phyloP scores from a whole-genome alignment of 30 jellyfish, hydroid and myxozoan genomes.

The Sanderia malayensis region DNA sequence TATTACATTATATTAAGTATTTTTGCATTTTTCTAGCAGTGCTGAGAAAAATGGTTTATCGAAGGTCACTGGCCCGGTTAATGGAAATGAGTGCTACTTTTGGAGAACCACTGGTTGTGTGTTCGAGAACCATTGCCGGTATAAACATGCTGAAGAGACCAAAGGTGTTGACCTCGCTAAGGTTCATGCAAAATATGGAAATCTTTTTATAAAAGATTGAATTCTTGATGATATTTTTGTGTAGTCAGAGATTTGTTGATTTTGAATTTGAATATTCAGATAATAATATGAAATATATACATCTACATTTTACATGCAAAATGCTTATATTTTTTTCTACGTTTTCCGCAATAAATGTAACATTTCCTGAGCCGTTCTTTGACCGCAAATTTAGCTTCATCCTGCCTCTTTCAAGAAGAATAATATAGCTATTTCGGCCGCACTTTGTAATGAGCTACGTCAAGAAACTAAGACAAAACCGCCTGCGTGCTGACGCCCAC shows the following conservation, averaged over 20 bases:
- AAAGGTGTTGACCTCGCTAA: slow-evolving; percentile 87
- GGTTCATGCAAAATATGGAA: slow-evolving; percentile 92
- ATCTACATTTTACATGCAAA: no score
- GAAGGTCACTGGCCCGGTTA: slow-evolving; percentile 82
- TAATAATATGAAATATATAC: neutral
- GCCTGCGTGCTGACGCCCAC: no score
- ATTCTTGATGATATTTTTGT: neutral
- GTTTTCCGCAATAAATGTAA: no score
- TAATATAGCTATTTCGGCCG: no score
- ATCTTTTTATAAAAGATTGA: neutral
- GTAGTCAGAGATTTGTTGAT: neutral
- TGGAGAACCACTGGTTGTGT: slow-evolving; percentile 98
- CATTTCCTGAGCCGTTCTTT: no score
- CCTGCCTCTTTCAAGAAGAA: no score
- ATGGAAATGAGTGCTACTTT: slow-evolving; percentile 89
- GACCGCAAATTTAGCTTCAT: no score
- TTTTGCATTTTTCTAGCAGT: neutral
- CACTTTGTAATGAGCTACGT: no score
- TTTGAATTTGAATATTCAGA: neutral
- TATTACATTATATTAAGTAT: no score
- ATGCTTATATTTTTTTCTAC: no score
- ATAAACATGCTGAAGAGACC: slow-evolving; percentile 71
- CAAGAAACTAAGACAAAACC: no score
- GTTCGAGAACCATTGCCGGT: slow-evolving; percentile 79
- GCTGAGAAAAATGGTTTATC: slow-evolving; percentile 43